A percentile compares a stretch with the other conserved stretches of the same genome.
Evolutionary conservation across 2,888 invertebrate genomes (phyloP).

Genomic region (Cryptocephalus primarius): DNA sequence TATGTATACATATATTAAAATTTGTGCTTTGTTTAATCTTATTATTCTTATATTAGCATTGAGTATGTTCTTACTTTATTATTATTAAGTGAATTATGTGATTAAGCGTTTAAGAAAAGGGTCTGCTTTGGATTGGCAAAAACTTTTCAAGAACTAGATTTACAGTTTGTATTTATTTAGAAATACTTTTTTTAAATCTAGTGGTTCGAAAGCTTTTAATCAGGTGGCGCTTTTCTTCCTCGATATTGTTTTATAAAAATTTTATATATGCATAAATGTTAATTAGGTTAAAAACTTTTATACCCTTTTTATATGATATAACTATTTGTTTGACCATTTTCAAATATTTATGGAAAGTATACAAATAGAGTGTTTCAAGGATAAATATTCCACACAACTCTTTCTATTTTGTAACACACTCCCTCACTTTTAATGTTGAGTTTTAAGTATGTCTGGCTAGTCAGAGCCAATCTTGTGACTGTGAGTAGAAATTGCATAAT

Average conservation of each 20-base stretch:
- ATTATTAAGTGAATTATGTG: background rate
- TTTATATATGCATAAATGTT: background rate
- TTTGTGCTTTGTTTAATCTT: background rate
- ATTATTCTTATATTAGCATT: background rate
- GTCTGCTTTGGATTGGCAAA: too few relatives aligned
- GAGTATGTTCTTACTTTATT: background rate
- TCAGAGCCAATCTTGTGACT: conserved; percentile 1
- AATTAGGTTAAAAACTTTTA: too few relatives aligned
- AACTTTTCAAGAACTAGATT: too few relatives aligned
- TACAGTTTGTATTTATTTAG: background rate
- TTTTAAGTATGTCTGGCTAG: too few relatives aligned
- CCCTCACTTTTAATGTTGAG: too few relatives aligned
- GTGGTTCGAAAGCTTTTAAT: background rate
- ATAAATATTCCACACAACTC: too few relatives aligned
- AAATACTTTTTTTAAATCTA: background rate
- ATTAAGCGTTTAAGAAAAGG: background rate
- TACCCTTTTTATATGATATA: too few relatives aligned
- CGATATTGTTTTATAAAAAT: background rate
- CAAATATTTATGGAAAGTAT: background rate
- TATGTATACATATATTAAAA: background rate
- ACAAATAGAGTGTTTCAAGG: background rate
- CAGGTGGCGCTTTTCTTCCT: background rate
- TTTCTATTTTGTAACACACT: too few relatives aligned
- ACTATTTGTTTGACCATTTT: too few relatives aligned
- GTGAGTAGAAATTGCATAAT: conserved; percentile 6